Evolutionary conservation across 2,797 vertebrate species (phyloP).

Genomic region (Onychomys torridus): DNA sequence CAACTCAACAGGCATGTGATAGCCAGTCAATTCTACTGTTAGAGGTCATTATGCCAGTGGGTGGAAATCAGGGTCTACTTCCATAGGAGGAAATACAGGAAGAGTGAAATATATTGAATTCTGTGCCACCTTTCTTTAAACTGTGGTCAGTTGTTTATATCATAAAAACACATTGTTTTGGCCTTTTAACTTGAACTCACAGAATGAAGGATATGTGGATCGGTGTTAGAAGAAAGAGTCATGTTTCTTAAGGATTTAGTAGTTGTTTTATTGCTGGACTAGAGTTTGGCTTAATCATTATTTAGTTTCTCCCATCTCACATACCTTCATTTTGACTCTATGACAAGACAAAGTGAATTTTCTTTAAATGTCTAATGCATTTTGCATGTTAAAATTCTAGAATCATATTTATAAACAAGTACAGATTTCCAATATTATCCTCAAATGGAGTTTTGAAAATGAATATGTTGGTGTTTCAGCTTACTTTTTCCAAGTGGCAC

Average conservation of each 20-base stretch:
- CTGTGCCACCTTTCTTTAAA: not conserved
- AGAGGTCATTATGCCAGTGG: rapidly evolving
- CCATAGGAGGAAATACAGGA: not conserved
- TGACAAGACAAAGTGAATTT: not conserved
- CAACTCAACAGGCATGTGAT: rapidly evolving
- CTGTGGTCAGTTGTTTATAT: not conserved
- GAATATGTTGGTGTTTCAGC: not conserved
- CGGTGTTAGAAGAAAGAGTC: not conserved
- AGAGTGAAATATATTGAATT: not conserved
- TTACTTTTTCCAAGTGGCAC: not conserved
- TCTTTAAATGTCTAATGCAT: not conserved
- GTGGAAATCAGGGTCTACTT: too few species aligned
- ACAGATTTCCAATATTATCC: not conserved
- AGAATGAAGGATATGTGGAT: not conserved
- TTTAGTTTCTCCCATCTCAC: not conserved
- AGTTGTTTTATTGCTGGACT: not conserved
- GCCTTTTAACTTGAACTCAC: not conserved
- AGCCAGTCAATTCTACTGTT: too few species aligned
- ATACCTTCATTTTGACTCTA: not conserved
- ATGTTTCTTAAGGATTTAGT: not conserved
- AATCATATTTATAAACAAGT: not conserved
- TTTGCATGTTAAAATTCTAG: slow-evolving; percentile 30
- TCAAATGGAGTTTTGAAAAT: not conserved
- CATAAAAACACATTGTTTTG: not conserved
- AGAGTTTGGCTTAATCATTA: not conserved